phyloP scores from a whole-genome alignment of 53 echinoderm and acorn worm genomes.

The Mesocentrotus franciscanus region DNA sequence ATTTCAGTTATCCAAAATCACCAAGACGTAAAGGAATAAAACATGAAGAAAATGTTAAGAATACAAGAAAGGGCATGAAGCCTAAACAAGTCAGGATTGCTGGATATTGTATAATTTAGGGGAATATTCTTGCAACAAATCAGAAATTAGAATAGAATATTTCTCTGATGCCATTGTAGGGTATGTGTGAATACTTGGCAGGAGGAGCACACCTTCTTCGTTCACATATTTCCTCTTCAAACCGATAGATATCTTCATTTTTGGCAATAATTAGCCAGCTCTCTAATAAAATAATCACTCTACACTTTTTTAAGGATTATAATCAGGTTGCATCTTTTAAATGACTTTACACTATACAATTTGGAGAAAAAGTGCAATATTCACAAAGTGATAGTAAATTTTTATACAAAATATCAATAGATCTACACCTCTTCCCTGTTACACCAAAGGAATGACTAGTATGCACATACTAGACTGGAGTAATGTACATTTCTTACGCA shows the following conservation, averaged over 20 bases:
- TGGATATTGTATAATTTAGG: background rate
- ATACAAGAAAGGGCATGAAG: background rate
- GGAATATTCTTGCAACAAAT: slow-evolving; percentile 26
- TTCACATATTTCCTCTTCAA: slow-evolving; percentile 19
- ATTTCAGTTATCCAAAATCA: background rate
- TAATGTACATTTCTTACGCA: slow-evolving; percentile 47
- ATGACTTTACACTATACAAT: slow-evolving; percentile 67
- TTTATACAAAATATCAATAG: slow-evolving; percentile 64
- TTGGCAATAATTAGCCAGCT: slow-evolving; percentile 41
- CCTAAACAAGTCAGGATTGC: background rate
- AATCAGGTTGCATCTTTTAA: slow-evolving; percentile 65
- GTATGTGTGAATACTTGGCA: background rate
- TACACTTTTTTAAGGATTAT: slow-evolving; percentile 51
- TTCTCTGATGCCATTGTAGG: background rate
- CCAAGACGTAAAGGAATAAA: background rate
- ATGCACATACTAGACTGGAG: slow-evolving; percentile 52
- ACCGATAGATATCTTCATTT: slow-evolving; percentile 52
- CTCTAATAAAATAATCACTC: slow-evolving; percentile 58
- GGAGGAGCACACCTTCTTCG: slow-evolving; percentile 30
- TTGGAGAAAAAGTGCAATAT: slow-evolving; percentile 60
- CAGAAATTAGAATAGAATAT: background rate
- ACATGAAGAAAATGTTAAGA: background rate
- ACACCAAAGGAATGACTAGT: slow-evolving; percentile 51
- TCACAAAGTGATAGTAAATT: slow-evolving; percentile 49
- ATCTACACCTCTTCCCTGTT: slow-evolving; percentile 43